Evolutionary conservation across 2,888 invertebrate species (phyloP).

Genomic region (Anaspis maculata): DNA sequence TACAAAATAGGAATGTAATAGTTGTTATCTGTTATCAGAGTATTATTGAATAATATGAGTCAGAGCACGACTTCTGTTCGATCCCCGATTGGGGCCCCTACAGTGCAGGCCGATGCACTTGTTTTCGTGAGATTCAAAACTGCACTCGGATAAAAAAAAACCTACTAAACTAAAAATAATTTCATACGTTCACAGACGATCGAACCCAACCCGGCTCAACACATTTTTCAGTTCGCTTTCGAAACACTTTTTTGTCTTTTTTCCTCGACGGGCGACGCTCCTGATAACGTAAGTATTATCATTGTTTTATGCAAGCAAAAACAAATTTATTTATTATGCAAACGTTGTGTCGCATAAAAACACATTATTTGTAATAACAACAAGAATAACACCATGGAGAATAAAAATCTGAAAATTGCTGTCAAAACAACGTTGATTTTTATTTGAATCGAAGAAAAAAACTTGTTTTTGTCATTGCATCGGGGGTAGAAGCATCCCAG

Average conservation of each 20-base stretch:
- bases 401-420: too few species aligned
- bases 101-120: conserved; percentile 35
- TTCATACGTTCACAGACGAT: conserved; percentile 17
- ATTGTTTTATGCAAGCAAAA: too few species aligned
- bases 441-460: background rate
- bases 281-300: too few species aligned
- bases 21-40: conserved; percentile 20
- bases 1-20: conserved; percentile 12
- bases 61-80: conserved; percentile 12
- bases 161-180: conserved; percentile 30
- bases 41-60: conserved; percentile 22
- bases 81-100: conserved; percentile 12
- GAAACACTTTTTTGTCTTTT: too few species aligned
- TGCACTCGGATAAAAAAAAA: conserved; percentile 25
- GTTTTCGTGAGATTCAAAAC: conserved; percentile 34
- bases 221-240: conserved; percentile 1
- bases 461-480: too few species aligned
- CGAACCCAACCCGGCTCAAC: conserved; percentile 8
- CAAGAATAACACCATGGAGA: too few species aligned
- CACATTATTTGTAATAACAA: too few species aligned
- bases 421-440: too few species aligned
- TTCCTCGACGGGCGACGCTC: too few species aligned
- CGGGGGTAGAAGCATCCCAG: too few species aligned
- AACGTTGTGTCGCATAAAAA: too few species aligned
- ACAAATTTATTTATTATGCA: too few species aligned